phyloP scores from a whole-genome alignment of 2,888 invertebrate genomes.

The Diaphora mendica region DNA sequence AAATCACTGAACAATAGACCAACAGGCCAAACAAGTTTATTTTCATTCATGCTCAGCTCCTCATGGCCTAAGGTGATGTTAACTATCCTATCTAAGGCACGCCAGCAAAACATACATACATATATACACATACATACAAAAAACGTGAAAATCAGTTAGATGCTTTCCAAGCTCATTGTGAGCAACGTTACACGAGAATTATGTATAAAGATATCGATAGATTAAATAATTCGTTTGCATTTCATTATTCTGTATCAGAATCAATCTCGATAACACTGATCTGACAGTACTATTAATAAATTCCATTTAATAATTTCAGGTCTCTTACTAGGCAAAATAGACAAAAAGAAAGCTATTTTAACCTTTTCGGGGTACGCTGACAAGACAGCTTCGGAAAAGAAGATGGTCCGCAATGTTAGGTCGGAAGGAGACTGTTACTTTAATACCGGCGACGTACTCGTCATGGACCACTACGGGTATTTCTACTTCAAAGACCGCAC shows the following conservation, averaged over 20 bases:
- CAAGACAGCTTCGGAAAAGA: slow-evolving; percentile 93
- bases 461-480: slow-evolving; percentile 96
- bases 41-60: too few relatives aligned
- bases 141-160: too few relatives aligned
- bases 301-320: slow-evolving; percentile 74
- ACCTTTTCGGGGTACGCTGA: slow-evolving; percentile 83
- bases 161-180: too few relatives aligned
- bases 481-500: slow-evolving; percentile 97
- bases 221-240: too few relatives aligned
- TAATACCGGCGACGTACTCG: slow-evolving; percentile 95
- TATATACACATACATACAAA: too few relatives aligned
- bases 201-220: too few relatives aligned
- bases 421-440: slow-evolving; percentile 95
- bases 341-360: slow-evolving; percentile 78
- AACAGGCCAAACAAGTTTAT: too few relatives aligned
- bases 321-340: slow-evolving; percentile 90
- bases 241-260: background rate
- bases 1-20: too few relatives aligned
- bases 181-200: too few relatives aligned
- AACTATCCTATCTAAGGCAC: too few relatives aligned
- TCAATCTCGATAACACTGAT: background rate
- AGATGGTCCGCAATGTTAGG: slow-evolving; percentile 93
- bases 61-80: too few relatives aligned
- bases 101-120: too few relatives aligned
- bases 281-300: background rate